Evolutionary conservation across 1,140 invertebrate species (phyloP).

Genomic region (Choristoneura fumiferana): DNA sequence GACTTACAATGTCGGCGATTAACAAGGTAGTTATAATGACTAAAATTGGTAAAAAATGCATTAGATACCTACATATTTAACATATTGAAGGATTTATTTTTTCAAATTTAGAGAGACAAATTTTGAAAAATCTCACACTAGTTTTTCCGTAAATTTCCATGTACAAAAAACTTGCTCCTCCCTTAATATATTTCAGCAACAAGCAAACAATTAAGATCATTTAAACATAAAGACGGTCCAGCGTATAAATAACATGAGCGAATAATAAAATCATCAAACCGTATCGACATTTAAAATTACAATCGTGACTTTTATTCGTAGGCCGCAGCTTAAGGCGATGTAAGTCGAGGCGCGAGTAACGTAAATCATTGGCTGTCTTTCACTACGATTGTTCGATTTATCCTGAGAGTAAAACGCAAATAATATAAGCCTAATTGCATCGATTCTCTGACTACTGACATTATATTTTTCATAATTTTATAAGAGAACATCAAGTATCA

Average conservation of each 20-base stretch:
- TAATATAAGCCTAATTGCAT: slow-evolving; percentile 61
- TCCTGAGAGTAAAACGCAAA: slow-evolving; percentile 57
- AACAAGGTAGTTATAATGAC: no score
- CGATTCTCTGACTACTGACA: slow-evolving; percentile 18
- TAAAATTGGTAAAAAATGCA: no score
- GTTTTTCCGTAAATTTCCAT: no score
- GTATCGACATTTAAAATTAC: slow-evolving; percentile 72
- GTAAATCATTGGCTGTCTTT: slow-evolving; percentile 70
- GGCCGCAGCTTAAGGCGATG: slow-evolving; percentile 70
- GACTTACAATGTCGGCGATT: no score
- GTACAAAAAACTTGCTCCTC: not conserved
- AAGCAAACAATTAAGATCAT: slow-evolving; percentile 14
- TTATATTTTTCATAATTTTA: slow-evolving; percentile 6
- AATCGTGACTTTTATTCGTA: slow-evolving; percentile 71
- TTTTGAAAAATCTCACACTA: no score
- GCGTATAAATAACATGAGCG: slow-evolving; percentile 27
- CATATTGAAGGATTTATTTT: no score
- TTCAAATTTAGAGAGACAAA: no score
- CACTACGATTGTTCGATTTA: slow-evolving; percentile 66
- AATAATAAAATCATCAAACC: slow-evolving; percentile 65
- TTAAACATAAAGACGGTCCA: slow-evolving; percentile 11
- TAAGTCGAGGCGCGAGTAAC: slow-evolving; percentile 62
- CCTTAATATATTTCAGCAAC: not conserved
- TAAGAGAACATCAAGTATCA: not conserved
- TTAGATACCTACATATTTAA: no score